Conservation (phyloP, 2,797 vertebrate genomes). For the Sparidentex hasta region DNA sequence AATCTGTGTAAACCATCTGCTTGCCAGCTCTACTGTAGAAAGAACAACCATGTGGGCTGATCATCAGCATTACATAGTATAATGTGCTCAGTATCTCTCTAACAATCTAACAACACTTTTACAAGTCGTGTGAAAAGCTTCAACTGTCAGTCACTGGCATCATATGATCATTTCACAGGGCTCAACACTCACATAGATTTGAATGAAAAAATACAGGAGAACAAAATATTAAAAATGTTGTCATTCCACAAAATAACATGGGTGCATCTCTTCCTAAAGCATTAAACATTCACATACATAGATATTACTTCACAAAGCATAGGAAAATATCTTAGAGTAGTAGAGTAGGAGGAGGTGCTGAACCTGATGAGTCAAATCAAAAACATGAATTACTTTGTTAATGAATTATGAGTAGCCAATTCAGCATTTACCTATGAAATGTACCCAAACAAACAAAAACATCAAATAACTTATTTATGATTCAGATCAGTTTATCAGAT, state of each 20-base stretch:
- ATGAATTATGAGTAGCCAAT: too few species aligned
- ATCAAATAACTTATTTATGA: too few species aligned
- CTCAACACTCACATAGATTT: background rate
- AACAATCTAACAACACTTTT: too few species aligned
- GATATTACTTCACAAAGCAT: background rate
- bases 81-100: background rate
- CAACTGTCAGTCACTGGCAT: background rate
- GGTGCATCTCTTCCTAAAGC: background rate
- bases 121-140: background rate
- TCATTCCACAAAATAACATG: background rate
- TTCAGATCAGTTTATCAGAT: too few species aligned
- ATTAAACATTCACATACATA: background rate
- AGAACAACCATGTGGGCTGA: background rate
- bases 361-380: background rate
- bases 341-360: background rate
- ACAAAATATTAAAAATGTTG: background rate
- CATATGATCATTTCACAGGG: background rate
- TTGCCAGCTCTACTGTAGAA: constrained; percentile 17
- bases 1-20: constrained; percentile 75
- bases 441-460: too few species aligned
- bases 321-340: background rate
- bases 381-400: background rate
- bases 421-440: too few species aligned
- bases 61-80: background rate
- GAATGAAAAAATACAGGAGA: background rate